A percentile compares a stretch with the other conserved stretches of the same genome.
Conservation (phyloP, 2,888 invertebrate genomes). For the Xylophagus ater region DNA sequence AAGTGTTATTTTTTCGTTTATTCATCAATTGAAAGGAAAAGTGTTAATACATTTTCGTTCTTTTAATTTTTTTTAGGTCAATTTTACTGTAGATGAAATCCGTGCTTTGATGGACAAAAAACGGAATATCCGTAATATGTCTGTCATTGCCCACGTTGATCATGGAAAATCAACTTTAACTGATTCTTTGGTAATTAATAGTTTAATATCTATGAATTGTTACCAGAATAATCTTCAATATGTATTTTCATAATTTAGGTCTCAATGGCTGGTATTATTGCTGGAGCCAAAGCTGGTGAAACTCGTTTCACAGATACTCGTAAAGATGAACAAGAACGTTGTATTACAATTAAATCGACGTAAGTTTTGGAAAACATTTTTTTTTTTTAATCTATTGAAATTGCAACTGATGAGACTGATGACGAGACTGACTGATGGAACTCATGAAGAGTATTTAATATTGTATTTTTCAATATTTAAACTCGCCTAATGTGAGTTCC, state of each 20-base stretch:
- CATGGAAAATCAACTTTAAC: constrained; percentile 99
- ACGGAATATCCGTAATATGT: constrained; percentile 99
- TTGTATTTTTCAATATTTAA: constrained; percentile 18
- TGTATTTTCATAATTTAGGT: constrained; percentile 21
- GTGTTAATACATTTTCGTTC: neutral
- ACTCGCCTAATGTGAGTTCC: constrained; percentile 7
- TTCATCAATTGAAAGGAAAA: no score
- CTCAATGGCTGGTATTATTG: constrained; percentile 99
- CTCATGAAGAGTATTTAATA: constrained; percentile 5
- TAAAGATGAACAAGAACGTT: constrained; percentile 99
- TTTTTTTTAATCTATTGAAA: constrained; percentile 4
- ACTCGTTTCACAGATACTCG: constrained; percentile 98
- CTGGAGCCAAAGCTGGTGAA: constrained; percentile 96
- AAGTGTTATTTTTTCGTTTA: no score
- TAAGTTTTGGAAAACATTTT: constrained; percentile 44
- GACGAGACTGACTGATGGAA: constrained; percentile 21
- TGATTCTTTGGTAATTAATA: constrained; percentile 75
- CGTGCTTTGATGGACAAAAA: constrained; percentile 99
- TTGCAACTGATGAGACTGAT: constrained; percentile 21
- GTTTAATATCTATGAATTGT: neutral
- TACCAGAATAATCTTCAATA: neutral
- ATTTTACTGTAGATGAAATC: constrained; percentile 99
- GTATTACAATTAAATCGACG: constrained; percentile 99
- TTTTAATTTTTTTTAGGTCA: constrained; percentile 62
- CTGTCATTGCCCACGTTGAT: constrained; percentile 99